Evolutionary conservation across 1,140 invertebrate genomes (phyloP).

Genomic region (Lysiphlebus fabarum): DNA sequence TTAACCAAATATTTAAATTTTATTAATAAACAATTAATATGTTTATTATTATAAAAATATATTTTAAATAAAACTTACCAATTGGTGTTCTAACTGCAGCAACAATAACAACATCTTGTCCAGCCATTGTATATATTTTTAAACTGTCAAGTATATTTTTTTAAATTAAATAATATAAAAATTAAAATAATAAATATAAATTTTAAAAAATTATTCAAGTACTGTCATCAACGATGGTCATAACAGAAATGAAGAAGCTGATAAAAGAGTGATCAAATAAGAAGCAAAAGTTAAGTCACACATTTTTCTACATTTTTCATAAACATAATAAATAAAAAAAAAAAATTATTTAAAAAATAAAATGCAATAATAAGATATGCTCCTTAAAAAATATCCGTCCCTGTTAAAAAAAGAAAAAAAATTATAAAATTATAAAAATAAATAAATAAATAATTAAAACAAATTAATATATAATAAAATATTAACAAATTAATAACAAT

Average conservation of each 20-base stretch:
- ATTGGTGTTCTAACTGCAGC: conserved; percentile 67
- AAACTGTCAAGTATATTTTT: background rate
- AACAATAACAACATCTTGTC: conserved; percentile 61
- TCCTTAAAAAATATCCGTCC: background rate
- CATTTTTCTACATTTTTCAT: no score
- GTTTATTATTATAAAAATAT: conserved; percentile 8
- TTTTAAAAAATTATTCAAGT: background rate
- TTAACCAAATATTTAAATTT: background rate
- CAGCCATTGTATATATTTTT: conserved; percentile 39
- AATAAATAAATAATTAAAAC: no score
- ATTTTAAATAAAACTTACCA: conserved; percentile 49
- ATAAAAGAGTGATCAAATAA: background rate
- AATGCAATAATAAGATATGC: background rate
- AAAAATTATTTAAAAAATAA: background rate
- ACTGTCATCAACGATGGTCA: conserved; percentile 21
- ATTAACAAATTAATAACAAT: no score
- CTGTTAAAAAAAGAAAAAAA: no score
- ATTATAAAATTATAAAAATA: no score
- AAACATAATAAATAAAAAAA: no score
- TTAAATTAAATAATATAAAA: conserved; percentile 2
- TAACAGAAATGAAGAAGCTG: conserved; percentile 21
- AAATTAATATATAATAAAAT: no score
- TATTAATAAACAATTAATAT: background rate
- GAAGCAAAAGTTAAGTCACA: no score
- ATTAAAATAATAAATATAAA: background rate